Base-by-base conservation (phyloP, 2,797 vertebrate species). In the Schizopygopsis pylzovi region DNA sequence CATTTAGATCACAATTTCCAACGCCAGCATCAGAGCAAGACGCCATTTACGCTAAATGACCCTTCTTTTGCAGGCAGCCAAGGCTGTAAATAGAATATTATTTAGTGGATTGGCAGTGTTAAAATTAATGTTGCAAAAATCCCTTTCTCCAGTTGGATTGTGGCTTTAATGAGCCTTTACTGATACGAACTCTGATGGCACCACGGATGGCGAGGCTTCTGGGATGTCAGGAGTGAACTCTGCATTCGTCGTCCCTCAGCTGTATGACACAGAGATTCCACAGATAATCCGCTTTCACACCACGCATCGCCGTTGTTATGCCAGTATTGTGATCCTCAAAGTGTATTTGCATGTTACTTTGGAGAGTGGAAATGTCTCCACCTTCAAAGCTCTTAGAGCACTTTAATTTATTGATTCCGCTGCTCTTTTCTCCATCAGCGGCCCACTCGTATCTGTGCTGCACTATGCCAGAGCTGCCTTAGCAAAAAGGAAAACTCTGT, bases 71-170 rank as follows among this genome's bases (percentile, higher is more conserved):
- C 87, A 92, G 90, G 92, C 91, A 93, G 93, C 91, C 93, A 91
- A 88, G 90, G 90, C 93, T 94, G 90, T 94, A 96, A 95, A 92
- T 92, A 92, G 94, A 95, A 94, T 93, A 95, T 95, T 96, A 97
- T 97, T 97, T 97, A 97, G 95, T 90, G 89, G 94, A 94, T 95
- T 95, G 94, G 91, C 94, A 95, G 95, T 91, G 81, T 95, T 96
- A 94, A 97, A 97, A 94, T 96, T 96, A 97, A 97, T 96, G 96
- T 96, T 95, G 91, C 96, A 95, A 94, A 94, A 94, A 94, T 95
- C 92, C 93, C 84, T 94, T 95, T 95, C 94, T 95, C 91, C 95
- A 95, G 94, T 95, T 88, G 90, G 93, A 95, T 96, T 95, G 91
- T 87, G 87, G 88, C 94, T 93, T 92, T 96, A 97, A 97, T 96